Evolutionary conservation across 2,888 invertebrate species (phyloP).

Genomic region (Portevinia maculata): DNA sequence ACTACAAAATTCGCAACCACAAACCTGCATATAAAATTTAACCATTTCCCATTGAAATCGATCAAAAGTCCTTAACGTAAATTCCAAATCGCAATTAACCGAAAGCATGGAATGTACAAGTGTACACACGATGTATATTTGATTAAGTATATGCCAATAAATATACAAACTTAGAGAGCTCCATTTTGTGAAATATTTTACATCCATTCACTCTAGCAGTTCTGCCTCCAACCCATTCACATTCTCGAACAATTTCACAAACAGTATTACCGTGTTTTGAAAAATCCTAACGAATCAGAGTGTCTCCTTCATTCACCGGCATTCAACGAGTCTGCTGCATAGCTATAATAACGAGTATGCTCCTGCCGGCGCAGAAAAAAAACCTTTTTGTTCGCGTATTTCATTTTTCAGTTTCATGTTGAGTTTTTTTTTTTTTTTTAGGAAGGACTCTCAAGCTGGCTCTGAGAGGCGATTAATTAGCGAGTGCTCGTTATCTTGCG

Average conservation of each 20-base stretch:
- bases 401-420: conserved; percentile 44
- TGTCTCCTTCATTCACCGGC: conserved; percentile 19
- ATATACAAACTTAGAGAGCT: conserved; percentile 24
- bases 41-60: conserved; percentile 34
- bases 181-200: conserved; percentile 42
- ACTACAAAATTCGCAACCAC: not conserved
- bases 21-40: conserved; percentile 13
- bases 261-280: conserved; percentile 68
- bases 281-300: conserved; percentile 51
- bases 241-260: conserved; percentile 74
- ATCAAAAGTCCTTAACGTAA: conserved; percentile 21
- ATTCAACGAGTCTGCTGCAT: conserved; percentile 46
- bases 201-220: conserved; percentile 26
- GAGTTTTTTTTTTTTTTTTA: conserved; percentile 53
- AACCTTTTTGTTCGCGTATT: conserved; percentile 56
- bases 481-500: conserved; percentile 73
- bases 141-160: conserved; percentile 34
- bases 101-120: conserved; percentile 1
- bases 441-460: conserved; percentile 42
- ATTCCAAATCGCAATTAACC: conserved; percentile 29
- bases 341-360: no score
- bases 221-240: conserved; percentile 47
- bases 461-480: conserved; percentile 72
- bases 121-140: not conserved
- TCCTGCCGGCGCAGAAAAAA: conserved; percentile 42